Conservation (phyloP, 2,113 vertebrate species). For the Heterotis niloticus region DNA sequence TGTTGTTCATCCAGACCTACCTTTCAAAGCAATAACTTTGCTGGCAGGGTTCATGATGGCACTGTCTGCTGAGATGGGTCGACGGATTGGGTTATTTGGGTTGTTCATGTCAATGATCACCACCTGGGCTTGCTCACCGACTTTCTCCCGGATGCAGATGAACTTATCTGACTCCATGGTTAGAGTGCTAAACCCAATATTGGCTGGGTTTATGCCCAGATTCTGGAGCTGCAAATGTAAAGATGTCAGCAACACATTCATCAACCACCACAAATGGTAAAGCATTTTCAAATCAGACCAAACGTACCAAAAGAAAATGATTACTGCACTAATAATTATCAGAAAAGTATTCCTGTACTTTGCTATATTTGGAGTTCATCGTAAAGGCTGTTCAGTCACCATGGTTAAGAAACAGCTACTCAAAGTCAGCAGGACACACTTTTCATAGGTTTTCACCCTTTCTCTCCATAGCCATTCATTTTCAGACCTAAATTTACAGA, state of each 20-base stretch:
- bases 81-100: slow-evolving; percentile 92
- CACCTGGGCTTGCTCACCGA: slow-evolving; percentile 96
- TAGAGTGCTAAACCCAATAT: slow-evolving; percentile 97
- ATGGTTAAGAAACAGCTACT: no score
- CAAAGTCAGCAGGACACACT: no score
- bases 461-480: no score
- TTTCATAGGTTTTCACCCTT: no score
- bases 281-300: no score
- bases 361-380: neutral
- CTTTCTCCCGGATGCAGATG: slow-evolving; percentile 97
- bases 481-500: no score
- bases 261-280: neutral
- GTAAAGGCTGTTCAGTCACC: neutral
- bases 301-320: neutral
- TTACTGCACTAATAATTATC: neutral
- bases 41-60: slow-evolving; percentile 99
- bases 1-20: slow-evolving; percentile 62
- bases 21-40: slow-evolving; percentile 98
- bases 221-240: slow-evolving; percentile 84
- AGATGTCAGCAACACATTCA: neutral
- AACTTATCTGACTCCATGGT: slow-evolving; percentile 99
- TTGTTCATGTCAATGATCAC: slow-evolving; percentile 99
- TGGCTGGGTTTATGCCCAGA: slow-evolving; percentile 96
- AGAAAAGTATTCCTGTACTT: neutral
- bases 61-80: slow-evolving; percentile 96